Percentiles rank a stretch among this genome's conserved stretches.
Conservation (phyloP, 2,113 vertebrate genomes). For the Ptilorrhoa leucosticta region DNA sequence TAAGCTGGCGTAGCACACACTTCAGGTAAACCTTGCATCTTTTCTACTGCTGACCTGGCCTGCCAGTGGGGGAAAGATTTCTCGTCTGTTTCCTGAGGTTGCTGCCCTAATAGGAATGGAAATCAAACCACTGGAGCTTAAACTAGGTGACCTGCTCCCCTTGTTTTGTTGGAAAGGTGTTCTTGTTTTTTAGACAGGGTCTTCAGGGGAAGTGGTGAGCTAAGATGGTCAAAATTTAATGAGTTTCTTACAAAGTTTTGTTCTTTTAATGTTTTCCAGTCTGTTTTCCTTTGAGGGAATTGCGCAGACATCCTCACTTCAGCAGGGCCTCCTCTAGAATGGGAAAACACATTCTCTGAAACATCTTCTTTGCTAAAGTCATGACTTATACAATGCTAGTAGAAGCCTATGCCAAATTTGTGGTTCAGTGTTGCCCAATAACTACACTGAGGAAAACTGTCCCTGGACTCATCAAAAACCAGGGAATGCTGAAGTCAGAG, state of each 20-base stretch:
- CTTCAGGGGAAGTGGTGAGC: neutral
- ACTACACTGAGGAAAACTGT: neutral
- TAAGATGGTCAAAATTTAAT: neutral
- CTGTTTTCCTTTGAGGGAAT: neutral
- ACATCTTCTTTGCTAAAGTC: neutral
- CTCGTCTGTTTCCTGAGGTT: fast-evolving
- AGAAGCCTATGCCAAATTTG: neutral
- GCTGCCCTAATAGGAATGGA: neutral
- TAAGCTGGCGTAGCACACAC: neutral
- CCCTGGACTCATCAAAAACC: neutral
- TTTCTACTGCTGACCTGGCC: neutral
- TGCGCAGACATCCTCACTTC: neutral
- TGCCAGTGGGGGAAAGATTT: neutral
- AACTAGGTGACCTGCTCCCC: neutral
- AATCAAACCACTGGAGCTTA: neutral
- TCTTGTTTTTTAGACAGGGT: fast-evolving
- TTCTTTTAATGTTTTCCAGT: neutral
- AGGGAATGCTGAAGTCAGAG: neutral
- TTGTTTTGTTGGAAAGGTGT: neutral
- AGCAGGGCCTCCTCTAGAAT: neutral
- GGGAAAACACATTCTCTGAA: neutral
- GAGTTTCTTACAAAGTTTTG: neutral
- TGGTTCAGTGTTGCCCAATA: neutral
- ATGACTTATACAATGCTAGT: neutral
- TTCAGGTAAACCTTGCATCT: neutral